A percentile compares a stretch with the other conserved stretches of the same genome.
These are phyloP conservation scores for Psittacula derbiana DNA, from an alignment of 2,797 vertebrate genomes.

Conservation along the genomic window DNA sequence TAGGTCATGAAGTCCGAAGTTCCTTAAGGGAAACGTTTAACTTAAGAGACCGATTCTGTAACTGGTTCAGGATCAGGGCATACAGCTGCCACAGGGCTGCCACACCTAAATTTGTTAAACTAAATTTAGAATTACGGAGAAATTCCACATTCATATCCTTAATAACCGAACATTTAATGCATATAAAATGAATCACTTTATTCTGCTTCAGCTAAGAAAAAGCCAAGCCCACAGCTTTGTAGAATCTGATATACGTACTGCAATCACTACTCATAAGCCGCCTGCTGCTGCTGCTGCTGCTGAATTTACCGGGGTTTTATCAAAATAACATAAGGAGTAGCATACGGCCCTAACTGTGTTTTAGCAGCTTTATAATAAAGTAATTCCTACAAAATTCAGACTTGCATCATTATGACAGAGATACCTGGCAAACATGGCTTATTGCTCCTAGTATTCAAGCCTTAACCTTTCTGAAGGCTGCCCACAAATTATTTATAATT, in stretches of 20 bases:
- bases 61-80: neutral
- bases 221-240: neutral
- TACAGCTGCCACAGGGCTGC: neutral
- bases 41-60: neutral
- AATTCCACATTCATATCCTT: neutral
- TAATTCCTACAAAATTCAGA: neutral
- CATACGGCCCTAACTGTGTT: neutral
- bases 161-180: neutral
- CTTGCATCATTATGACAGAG: neutral
- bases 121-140: neutral
- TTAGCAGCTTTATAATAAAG: neutral
- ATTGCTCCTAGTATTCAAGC: neutral
- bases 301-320: neutral
- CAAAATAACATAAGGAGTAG: neutral
- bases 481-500: neutral
- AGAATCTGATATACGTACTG: neutral
- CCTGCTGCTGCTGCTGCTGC: neutral
- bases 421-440: neutral
- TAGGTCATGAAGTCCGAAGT: neutral
- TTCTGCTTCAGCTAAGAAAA: neutral
- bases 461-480: neutral
- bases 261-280: neutral
- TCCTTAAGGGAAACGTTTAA: accelerated
- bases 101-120: neutral
- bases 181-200: neutral